These are phyloP conservation scores for Apis dorsata DNA, from an alignment of 1,140 invertebrate species.

Conservation along the genomic window DNA sequence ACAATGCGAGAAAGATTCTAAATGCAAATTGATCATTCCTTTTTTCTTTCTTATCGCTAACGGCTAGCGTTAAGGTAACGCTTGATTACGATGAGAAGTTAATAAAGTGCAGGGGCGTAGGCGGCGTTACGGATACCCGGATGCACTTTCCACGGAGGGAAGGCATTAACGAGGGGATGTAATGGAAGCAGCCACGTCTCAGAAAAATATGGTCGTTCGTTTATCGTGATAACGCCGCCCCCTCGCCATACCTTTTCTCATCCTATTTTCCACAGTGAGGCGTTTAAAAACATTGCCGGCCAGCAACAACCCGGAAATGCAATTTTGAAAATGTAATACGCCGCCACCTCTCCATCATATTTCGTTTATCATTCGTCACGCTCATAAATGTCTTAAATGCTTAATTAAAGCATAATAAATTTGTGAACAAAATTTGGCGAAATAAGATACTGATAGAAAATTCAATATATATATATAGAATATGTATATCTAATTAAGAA, in stretches of 20 bases:
- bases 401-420: slow-evolving; percentile 23
- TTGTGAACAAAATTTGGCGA: neutral
- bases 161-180: slow-evolving; percentile 42
- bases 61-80: neutral
- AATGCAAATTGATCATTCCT: no score
- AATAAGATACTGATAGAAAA: no score
- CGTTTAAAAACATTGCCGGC: slow-evolving; percentile 44
- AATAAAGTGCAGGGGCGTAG: slow-evolving; percentile 49
- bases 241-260: slow-evolving; percentile 37
- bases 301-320: slow-evolving; percentile 18
- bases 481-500: no score
- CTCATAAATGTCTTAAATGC: slow-evolving; percentile 25
- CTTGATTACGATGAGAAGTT: slow-evolving; percentile 57
- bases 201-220: slow-evolving; percentile 54
- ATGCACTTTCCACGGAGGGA: slow-evolving; percentile 4
- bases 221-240: slow-evolving; percentile 54
- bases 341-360: neutral
- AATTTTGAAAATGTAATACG: slow-evolving; percentile 38
- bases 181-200: slow-evolving; percentile 27
- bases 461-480: no score
- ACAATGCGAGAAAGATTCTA: no score
- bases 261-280: slow-evolving; percentile 43
- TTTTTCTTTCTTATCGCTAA: no score
- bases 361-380: slow-evolving; percentile 40
- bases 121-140: slow-evolving; percentile 46